Percentiles rank a stretch among this genome's conserved stretches.
Evolutionary conservation across 2,888 invertebrate genomes (phyloP).

Genomic region (Lordiphosa andalusiaca): DNA sequence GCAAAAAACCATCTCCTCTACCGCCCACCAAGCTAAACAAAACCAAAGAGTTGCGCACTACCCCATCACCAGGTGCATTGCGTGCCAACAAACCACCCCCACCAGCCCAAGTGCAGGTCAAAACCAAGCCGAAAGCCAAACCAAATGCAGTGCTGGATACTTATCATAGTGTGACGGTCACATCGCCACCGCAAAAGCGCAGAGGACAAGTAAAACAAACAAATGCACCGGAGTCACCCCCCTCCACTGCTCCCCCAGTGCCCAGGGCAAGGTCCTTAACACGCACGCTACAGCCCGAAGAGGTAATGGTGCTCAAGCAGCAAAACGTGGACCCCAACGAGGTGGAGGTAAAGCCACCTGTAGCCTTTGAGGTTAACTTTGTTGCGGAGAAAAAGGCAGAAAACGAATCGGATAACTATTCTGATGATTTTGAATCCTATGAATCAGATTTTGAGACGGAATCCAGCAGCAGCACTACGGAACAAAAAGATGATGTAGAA

Average conservation of each 20-base stretch:
- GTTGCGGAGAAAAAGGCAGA: conserved; percentile 35
- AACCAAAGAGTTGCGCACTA: conserved; percentile 26
- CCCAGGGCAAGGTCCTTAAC: conserved; percentile 48
- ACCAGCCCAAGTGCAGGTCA: conserved; percentile 7
- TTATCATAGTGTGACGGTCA: conserved; percentile 79
- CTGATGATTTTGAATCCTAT: conserved; percentile 83
- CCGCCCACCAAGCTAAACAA: conserved; percentile 20
- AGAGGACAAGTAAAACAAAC: conserved; percentile 46
- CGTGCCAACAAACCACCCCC: conserved; percentile 37
- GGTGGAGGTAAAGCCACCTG: conserved; percentile 31
- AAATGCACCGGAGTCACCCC: conserved; percentile 3
- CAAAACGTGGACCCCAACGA: conserved; percentile 60
- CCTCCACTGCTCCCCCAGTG: conserved; percentile 15
- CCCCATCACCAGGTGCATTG: conserved; percentile 49
- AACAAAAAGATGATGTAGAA: conserved; percentile 25
- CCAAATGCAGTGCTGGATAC: conserved; percentile 77
- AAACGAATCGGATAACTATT: conserved; percentile 77
- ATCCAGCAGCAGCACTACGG: conserved; percentile 53
- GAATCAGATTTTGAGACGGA: conserved; percentile 82
- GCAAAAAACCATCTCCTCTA: conserved; percentile 31
- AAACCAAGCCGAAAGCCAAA: conserved; percentile 48
- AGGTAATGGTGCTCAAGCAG: conserved; percentile 69
- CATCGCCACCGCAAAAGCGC: conserved; percentile 77
- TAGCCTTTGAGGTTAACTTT: conserved; percentile 79
- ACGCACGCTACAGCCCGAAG: conserved; percentile 74